phyloP scores from a whole-genome alignment of 2,797 vertebrate genomes.

The Sebastes oblongus region DNA sequence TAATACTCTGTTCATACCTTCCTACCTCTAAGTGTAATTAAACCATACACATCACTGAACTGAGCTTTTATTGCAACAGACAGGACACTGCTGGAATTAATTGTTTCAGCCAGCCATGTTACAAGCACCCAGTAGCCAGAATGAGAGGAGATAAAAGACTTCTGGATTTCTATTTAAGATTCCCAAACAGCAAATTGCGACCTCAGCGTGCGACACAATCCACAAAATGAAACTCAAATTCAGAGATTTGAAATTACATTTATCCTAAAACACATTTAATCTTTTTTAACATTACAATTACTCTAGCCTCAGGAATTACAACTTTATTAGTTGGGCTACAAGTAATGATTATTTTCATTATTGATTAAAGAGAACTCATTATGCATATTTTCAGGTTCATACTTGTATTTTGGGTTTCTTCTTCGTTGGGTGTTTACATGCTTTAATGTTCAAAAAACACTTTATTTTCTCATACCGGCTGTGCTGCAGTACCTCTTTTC shows the following conservation, averaged over 20 bases:
- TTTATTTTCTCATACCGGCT: no score
- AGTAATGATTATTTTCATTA: no score
- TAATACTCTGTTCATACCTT: constrained; percentile 6
- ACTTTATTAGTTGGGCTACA: neutral
- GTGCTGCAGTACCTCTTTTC: no score
- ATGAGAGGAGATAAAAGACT: neutral
- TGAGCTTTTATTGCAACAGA: constrained; percentile 49
- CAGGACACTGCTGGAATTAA: constrained; percentile 52
- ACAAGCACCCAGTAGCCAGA: neutral
- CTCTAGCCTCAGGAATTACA: neutral
- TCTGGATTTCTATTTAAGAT: no score
- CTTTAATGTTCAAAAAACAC: no score
- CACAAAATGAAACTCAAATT: neutral
- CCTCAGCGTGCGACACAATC: neutral
- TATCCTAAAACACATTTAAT: neutral
- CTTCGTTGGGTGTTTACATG: no score
- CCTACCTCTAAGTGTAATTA: constrained; percentile 55
- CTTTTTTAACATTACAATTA: neutral
- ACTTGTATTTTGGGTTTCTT: no score
- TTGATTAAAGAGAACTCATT: no score
- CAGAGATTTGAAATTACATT: neutral
- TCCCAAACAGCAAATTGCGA: neutral
- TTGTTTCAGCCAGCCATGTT: constrained; percentile 30
- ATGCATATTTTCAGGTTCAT: no score
- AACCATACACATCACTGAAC: constrained; percentile 45